Evolutionary conservation across 1,140 invertebrate genomes (phyloP).

Genomic region (Pseudomyrmex sp.): DNA sequence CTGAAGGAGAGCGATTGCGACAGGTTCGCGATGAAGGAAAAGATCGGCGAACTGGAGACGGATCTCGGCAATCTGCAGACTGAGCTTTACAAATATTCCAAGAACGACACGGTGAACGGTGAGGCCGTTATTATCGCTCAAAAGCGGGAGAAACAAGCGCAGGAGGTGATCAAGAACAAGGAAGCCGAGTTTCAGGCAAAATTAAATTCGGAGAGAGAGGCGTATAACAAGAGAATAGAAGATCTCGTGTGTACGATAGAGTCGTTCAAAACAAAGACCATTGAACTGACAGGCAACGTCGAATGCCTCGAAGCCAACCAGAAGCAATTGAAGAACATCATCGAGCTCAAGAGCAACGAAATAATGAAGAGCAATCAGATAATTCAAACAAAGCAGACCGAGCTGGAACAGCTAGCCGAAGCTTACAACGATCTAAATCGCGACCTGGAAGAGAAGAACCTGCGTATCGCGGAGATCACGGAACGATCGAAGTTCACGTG

Average conservation of each 20-base stretch:
- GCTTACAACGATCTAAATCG: constrained; percentile 65
- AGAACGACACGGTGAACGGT: constrained; percentile 37
- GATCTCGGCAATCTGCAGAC: constrained; percentile 73
- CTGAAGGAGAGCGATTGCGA: constrained; percentile 72
- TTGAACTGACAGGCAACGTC: constrained; percentile 73
- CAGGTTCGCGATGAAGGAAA: constrained; percentile 73
- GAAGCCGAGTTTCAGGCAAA: constrained; percentile 75
- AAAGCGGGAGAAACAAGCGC: constrained; percentile 73
- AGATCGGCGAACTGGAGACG: constrained; percentile 71
- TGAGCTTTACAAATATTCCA: constrained; percentile 73
- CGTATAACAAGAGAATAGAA: constrained; percentile 67
- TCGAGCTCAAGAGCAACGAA: constrained; percentile 74
- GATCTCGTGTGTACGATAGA: constrained; percentile 69
- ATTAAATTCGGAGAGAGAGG: constrained; percentile 70
- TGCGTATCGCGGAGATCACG: constrained; percentile 74
- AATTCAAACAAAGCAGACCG: constrained; percentile 61
- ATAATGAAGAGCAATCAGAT: constrained; percentile 58
- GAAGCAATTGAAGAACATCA: constrained; percentile 72
- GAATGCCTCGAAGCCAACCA: constrained; percentile 76
- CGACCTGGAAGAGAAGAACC: constrained; percentile 69
- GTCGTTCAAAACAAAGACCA: constrained; percentile 67
- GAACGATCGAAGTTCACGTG: constrained; percentile 77
- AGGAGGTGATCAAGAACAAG: constrained; percentile 61
- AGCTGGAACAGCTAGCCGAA: constrained; percentile 70
- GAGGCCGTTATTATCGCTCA: constrained; percentile 62